These are phyloP conservation scores for Nasua narica DNA, from an alignment of 2,797 vertebrate species.

Conservation along the genomic window DNA sequence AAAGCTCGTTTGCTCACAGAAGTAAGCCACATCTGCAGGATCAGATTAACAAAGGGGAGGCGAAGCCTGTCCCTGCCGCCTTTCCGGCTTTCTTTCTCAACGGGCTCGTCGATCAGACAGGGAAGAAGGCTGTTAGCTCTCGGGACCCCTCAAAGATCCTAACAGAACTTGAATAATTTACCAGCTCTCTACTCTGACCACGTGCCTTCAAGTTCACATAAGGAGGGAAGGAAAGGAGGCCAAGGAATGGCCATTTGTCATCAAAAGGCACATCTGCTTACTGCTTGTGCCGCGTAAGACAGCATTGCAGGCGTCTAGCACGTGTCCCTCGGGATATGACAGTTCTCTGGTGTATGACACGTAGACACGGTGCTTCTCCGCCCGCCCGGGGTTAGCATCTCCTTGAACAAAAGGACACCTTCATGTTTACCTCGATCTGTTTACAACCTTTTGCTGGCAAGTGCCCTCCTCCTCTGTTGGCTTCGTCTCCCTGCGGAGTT, in stretches of 20 bases:
- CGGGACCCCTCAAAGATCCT: neutral
- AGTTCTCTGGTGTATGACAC: rapidly evolving
- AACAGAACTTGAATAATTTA: neutral
- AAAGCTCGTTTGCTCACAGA: neutral
- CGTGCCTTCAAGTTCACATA: neutral
- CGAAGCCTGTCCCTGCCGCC: neutral
- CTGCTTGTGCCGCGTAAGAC: neutral
- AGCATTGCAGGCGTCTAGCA: rapidly evolving
- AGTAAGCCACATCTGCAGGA: neutral
- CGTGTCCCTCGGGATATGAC: neutral
- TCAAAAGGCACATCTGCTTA: rapidly evolving
- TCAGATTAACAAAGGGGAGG: rapidly evolving
- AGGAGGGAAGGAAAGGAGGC: neutral
- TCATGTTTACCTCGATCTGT: neutral
- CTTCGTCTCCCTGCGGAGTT: neutral
- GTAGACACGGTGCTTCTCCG: neutral
- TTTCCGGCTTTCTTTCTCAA: neutral
- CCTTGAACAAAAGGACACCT: neutral
- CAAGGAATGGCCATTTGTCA: neutral
- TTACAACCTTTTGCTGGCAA: neutral
- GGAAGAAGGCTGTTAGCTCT: neutral
- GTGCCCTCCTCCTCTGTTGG: neutral
- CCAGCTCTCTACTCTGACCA: neutral
- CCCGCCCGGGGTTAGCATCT: neutral
- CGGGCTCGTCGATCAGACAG: neutral